Conservation (phyloP, 2,113 vertebrate species). For the Megaceryle torquata region DNA sequence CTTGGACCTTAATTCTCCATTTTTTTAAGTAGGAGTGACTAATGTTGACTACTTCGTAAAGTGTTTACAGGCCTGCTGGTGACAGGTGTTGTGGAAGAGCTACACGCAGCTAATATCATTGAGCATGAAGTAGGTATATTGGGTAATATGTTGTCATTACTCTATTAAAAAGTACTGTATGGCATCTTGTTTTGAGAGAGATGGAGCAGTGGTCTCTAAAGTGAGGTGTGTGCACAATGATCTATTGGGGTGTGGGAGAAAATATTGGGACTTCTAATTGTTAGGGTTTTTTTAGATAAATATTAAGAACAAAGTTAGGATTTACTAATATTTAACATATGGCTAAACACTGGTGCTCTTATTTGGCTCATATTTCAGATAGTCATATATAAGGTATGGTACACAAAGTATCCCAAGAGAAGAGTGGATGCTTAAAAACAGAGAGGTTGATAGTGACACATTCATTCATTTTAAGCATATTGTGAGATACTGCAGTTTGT, state of each 20-base stretch:
- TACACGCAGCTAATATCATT: neutral
- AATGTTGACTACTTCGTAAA: neutral
- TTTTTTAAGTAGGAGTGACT: neutral
- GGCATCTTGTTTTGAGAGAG: neutral
- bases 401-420: neutral
- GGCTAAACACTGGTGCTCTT: neutral
- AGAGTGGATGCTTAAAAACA: neutral
- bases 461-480: neutral
- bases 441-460: fast-evolving
- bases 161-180: neutral
- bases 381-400: neutral
- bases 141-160: neutral
- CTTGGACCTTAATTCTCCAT: neutral
- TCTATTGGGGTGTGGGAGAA: neutral
- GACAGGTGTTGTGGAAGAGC: neutral
- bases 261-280: neutral
- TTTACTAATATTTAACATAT: neutral
- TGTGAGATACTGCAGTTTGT: neutral
- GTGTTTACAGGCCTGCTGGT: neutral
- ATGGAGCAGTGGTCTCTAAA: neutral
- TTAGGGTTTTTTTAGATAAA: neutral
- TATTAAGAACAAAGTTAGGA: neutral
- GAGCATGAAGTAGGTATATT: neutral
- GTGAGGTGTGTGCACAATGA: too few species aligned
- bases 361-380: neutral